Base-by-base conservation (phyloP, 2,113 vertebrate genomes). In the Rana temporaria region DNA sequence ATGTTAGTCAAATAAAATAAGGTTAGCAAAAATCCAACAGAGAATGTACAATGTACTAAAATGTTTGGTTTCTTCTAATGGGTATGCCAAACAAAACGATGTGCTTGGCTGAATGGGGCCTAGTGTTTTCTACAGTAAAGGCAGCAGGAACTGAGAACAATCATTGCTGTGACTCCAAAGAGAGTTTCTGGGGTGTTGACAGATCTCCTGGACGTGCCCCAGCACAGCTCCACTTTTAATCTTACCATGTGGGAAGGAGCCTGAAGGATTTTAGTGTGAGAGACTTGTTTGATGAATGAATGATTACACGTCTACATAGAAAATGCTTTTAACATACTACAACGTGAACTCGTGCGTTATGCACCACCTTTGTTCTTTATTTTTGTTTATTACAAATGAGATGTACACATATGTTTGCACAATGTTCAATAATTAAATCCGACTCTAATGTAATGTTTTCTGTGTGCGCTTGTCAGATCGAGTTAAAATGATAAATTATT, bases 211-310 rank as follows among this genome's bases (percentile, higher is more conserved):
- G 74, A 77, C 74, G 22, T 77, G 74, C 60, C 74, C 74, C 74
- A 77, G 38, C 74, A 77, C 59, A 77, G 60, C 60, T 63, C 38
- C 4, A 60, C 60, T 64, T 76, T 74, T 77, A 77, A 77, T 77
- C 74, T 77, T 77, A 65, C 59, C 74, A 77, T 77, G 74, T 65
- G 74, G 60, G 74, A 77, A 77, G 74, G 60, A 77, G 74, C 74
- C 74, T 53, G 59, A 17, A 77, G 60, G 74, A 77, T 64, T 53
- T 77, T 64, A 77, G 74, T 77, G 74, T 52, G 60, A 65, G 74
- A 65, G 74, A 64, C 74, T 65, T 53, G 74, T 48, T 48, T 77
- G 59, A 77, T 77, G 59, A 77, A 77, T 77, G 74, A 77, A 64
- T 18, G 74, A 77, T 77, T 77, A 63, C 20, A 65, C 24, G 57